These are phyloP conservation scores for Sinocyclocheilus anshuiensis DNA, from an alignment of 2,113 vertebrate genomes.

Conservation along the genomic window DNA sequence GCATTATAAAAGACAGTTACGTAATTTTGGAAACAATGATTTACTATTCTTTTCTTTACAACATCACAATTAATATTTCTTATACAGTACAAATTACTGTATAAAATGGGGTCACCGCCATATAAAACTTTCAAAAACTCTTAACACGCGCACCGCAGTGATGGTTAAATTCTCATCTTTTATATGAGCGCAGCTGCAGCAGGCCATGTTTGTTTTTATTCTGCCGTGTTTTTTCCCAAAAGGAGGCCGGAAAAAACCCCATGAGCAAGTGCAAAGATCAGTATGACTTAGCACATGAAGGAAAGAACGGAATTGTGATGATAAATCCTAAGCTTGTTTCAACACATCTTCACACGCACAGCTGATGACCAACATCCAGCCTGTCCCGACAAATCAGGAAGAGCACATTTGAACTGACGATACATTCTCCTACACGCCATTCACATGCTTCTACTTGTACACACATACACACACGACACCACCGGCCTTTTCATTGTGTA, in stretches of 20 bases:
- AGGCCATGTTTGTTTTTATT: neutral
- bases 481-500: neutral
- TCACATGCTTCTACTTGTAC: neutral
- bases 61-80: neutral
- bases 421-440: neutral
- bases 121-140: neutral
- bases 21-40: neutral
- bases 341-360: conserved; percentile 20
- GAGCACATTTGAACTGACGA: neutral
- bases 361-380: conserved; percentile 17
- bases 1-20: neutral
- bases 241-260: neutral
- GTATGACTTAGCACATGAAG: neutral
- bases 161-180: neutral
- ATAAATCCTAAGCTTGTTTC: conserved; percentile 28
- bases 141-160: neutral
- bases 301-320: conserved; percentile 2
- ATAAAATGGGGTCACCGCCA: neutral
- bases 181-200: neutral
- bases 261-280: neutral
- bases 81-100: neutral
- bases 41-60: neutral
- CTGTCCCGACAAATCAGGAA: conserved; percentile 4
- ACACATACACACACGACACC: neutral
- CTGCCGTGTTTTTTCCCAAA: neutral